A percentile compares a stretch with the other conserved stretches of the same genome.
Conservation (phyloP, 2,113 vertebrate genomes). For the Carassius gibelio region DNA sequence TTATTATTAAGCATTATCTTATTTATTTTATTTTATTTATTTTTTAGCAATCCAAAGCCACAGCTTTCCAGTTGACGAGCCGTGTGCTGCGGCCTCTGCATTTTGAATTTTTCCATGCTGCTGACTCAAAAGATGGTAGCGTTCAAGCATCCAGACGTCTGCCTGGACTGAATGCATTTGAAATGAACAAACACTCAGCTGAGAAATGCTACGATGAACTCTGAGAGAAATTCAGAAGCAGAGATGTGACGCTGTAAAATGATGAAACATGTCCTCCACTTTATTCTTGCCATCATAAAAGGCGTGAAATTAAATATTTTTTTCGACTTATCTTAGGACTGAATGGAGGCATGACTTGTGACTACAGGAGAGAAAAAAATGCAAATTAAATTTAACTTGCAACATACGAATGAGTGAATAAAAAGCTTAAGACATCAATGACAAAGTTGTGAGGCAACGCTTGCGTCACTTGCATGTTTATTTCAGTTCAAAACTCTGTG, state of each 20-base stretch:
- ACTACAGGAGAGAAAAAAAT: slow-evolving; percentile 6
- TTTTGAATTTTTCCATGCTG: slow-evolving; percentile 27
- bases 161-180: slow-evolving; percentile 55
- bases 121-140: slow-evolving; percentile 69
- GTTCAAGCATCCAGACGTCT: slow-evolving; percentile 64
- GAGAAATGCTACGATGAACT: slow-evolving; percentile 31
- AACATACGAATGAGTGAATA: not conserved
- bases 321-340: not conserved
- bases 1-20: too few relatives aligned
- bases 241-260: not conserved
- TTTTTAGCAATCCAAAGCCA: too few relatives aligned
- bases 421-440: not conserved
- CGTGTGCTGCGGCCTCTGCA: slow-evolving; percentile 20
- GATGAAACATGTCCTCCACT: slow-evolving; percentile 20
- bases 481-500: not conserved
- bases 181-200: slow-evolving; percentile 63
- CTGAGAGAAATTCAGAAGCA: not conserved
- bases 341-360: slow-evolving; percentile 16
- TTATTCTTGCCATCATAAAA: slow-evolving; percentile 19
- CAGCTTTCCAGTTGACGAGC: slow-evolving; percentile 12
- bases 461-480: not conserved
- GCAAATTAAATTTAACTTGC: slow-evolving; percentile 13
- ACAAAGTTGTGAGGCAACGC: not conserved
- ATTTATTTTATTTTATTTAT: too few relatives aligned
- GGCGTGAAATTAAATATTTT: slow-evolving; percentile 13